Conservation (phyloP, 37 sponge, comb jelly and placozoan species). For the Agelas oroides region DNA sequence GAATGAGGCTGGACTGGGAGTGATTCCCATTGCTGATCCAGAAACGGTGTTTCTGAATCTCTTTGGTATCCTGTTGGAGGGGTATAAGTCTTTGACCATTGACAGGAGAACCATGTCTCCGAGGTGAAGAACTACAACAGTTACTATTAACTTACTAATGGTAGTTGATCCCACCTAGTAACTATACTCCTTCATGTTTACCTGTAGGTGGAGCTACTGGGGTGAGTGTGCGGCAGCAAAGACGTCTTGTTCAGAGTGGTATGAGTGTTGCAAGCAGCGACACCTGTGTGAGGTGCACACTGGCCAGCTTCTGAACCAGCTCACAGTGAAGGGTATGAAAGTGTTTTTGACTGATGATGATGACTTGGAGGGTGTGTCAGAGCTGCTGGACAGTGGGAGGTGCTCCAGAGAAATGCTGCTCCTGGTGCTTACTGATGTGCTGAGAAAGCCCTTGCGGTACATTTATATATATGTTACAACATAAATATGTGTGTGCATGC, state of each 20-base stretch:
- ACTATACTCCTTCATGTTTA: too few relatives aligned
- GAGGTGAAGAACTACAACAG: too few relatives aligned
- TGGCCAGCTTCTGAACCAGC: neutral
- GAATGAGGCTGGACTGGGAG: too few relatives aligned
- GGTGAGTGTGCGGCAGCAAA: too few relatives aligned
- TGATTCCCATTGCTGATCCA: too few relatives aligned
- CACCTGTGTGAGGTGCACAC: conserved; percentile 10
- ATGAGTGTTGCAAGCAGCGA: conserved; percentile 6
- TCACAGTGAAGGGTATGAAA: neutral
- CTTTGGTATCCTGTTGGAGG: too few relatives aligned
- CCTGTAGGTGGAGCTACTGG: too few relatives aligned
- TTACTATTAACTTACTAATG: too few relatives aligned
- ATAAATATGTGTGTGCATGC: neutral
- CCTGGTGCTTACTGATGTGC: conserved; percentile 24
- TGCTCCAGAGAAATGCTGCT: conserved; percentile 14
- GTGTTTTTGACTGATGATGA: conserved; percentile 26
- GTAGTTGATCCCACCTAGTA: too few relatives aligned
- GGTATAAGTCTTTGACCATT: too few relatives aligned
- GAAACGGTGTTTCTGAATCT: too few relatives aligned
- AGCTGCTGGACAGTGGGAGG: neutral
- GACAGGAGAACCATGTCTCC: too few relatives aligned
- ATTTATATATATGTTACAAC: neutral
- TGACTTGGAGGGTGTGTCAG: conserved; percentile 4
- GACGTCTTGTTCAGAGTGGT: conserved; percentile 10
- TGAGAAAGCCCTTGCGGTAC: neutral